These are phyloP conservation scores for Acanthurus lineatus DNA, from an alignment of 2,797 vertebrate species.

Conservation along the genomic window DNA sequence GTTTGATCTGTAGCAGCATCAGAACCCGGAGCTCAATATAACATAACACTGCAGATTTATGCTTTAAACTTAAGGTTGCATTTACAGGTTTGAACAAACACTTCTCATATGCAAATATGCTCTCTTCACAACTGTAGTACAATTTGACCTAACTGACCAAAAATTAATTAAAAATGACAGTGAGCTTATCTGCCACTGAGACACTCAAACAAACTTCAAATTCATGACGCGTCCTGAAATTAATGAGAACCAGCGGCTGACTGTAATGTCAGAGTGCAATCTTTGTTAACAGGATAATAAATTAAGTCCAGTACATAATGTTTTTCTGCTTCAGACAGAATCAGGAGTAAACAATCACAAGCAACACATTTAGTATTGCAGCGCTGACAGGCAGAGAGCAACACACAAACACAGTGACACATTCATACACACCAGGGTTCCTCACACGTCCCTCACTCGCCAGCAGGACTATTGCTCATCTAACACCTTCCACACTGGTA, in stretches of 20 bases:
- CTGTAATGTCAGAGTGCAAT: neutral
- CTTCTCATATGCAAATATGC: too few species aligned
- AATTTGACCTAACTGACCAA: neutral
- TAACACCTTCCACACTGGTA: constrained; percentile 22
- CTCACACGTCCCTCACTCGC: constrained; percentile 5
- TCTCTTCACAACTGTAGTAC: neutral
- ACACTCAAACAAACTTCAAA: too few species aligned
- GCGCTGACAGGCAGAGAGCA: neutral
- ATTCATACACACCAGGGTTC: constrained; percentile 4
- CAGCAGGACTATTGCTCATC: constrained; percentile 27
- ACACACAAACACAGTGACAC: neutral
- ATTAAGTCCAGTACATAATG: neutral
- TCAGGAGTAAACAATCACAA: constrained; percentile 15
- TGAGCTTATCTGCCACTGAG: too few species aligned
- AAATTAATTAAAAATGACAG: neutral
- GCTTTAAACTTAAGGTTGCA: too few species aligned
- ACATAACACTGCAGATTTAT: neutral
- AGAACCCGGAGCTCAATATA: too few species aligned
- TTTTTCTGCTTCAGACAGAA: constrained; percentile 18
- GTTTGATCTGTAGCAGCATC: neutral
- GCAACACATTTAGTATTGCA: constrained; percentile 3
- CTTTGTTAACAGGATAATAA: neutral
- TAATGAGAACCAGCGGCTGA: neutral
- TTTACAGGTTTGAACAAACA: too few species aligned
- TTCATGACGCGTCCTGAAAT: too few species aligned